Percentiles rank a stretch among this genome's conserved stretches.
These are phyloP conservation scores for Pristionchus fissidentatus DNA, from an alignment of 2,888 invertebrate genomes.

Conservation along the genomic window DNA sequence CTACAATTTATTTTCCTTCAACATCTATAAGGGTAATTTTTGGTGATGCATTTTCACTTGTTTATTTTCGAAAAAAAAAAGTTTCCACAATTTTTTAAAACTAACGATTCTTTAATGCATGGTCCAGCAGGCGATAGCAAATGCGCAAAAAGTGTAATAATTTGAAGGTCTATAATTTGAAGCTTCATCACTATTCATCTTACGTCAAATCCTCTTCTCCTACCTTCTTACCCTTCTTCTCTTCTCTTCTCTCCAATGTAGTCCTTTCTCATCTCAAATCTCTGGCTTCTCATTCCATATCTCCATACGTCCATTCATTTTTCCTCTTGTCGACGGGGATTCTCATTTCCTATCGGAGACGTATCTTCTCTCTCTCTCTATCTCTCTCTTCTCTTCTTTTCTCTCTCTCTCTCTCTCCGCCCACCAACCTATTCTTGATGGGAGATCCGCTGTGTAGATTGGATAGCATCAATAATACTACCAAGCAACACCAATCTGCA, in stretches of 20 bases:
- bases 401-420: not conserved
- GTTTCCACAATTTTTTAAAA: no score
- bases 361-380: not conserved
- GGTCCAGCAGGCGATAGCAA: no score
- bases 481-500: no score
- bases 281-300: slow-evolving; percentile 8
- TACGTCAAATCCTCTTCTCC: not conserved
- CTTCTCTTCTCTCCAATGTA: not conserved
- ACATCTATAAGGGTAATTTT: no score
- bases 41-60: no score
- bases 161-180: no score
- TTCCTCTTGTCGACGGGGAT: not conserved
- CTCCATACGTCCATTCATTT: slow-evolving; percentile 4
- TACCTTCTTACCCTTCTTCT: not conserved
- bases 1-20: not conserved
- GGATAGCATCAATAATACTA: no score
- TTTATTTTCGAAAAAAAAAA: no score
- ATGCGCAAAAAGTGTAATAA: no score
- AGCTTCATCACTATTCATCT: not conserved
- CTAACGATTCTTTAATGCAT: no score
- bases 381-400: no score
- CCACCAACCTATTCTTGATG: not conserved
- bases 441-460: not conserved
- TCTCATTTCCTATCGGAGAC: slow-evolving; percentile 5
- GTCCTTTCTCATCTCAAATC: slow-evolving; percentile 2